Evolutionary conservation across 2,113 vertebrate species (phyloP).

Genomic region (Microtus pennsylvanicus): DNA sequence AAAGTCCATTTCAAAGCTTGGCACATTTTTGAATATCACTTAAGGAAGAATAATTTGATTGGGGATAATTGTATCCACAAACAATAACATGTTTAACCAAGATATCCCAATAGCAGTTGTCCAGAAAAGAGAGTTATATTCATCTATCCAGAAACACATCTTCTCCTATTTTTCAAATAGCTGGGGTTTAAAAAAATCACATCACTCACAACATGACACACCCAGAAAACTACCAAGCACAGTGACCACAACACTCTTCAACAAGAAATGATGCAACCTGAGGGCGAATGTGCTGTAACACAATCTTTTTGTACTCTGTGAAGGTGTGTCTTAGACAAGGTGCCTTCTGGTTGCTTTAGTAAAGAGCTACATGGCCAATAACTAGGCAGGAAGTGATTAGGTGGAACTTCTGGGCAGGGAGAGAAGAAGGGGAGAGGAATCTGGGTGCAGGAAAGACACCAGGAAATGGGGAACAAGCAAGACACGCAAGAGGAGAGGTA

Average conservation of each 20-base stretch:
- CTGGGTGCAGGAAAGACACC: not conserved
- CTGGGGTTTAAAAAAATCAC: conserved; percentile 18
- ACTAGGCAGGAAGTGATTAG: not conserved
- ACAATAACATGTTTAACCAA: conserved; percentile 35
- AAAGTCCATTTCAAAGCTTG: not conserved
- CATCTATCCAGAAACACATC: not conserved
- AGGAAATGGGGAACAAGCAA: not conserved
- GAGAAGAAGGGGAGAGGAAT: not conserved
- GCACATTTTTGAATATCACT: conserved; percentile 3
- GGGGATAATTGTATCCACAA: conserved; percentile 20
- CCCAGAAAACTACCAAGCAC: not conserved
- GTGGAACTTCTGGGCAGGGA: not conserved
- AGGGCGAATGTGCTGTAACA: not conserved
- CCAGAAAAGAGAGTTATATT: not conserved
- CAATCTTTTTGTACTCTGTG: not conserved
- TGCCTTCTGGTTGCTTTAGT: not conserved
- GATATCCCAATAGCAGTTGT: not conserved
- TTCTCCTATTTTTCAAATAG: not conserved
- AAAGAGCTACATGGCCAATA: not conserved
- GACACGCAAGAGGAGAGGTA: not conserved
- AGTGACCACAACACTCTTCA: not conserved
- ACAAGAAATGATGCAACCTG: not conserved
- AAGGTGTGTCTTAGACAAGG: not conserved
- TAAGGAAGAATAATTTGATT: conserved; percentile 19
- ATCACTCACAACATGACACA: not conserved